Evolutionary conservation across 2,888 invertebrate species (phyloP), one percentile per base, ranked within the genome.

Genomic region (Coronaproctus castanopsis): DNA sequence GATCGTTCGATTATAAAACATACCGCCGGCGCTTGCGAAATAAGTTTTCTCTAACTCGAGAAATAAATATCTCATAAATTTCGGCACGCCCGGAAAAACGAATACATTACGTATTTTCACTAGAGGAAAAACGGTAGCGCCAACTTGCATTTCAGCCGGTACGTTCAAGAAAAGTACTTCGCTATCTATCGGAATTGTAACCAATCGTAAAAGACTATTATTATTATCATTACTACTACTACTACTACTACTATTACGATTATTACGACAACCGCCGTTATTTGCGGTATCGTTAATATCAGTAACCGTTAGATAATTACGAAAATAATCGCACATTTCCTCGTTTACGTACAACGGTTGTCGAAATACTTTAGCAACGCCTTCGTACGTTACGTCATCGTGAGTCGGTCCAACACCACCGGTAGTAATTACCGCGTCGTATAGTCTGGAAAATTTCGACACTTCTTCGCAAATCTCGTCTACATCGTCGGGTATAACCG

Each of bases 371-470:
- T 70, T 69, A 2, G 74, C 74, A 18, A 75, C 72, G n/a, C 78
- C 80, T 69, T 77, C 75, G 68, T 80, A 81, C 1, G 82, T 82
- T 59, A 80, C 71, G 67, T 82, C 82, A 70, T 82, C 82, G 65
- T 82, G 82, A 1, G 82, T 82, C 0, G 82, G 81, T 2, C 82
- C 83, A 52, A 82, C 76, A 10, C 82, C 82, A 8, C 81, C 81
- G 1, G 83, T 78, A 0, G 86, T 85, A 60, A 86, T 75, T 8
- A 86, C 85, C 71, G 80, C 78, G 53, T 78, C 77, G 68, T 73
- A 84, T 57, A 68, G 71, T 2, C 70, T 66, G 2, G 83, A 81
- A 68, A 82, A 82, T 50, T 71, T 63, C 55, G 70, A 69, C 2
- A 86, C 79, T 72, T 84, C 83, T 22, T 75, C 68, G 2, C 80